Evolutionary conservation across 2,797 vertebrate genomes (phyloP).

Genomic region (Spinibarbus caldwelli): DNA sequence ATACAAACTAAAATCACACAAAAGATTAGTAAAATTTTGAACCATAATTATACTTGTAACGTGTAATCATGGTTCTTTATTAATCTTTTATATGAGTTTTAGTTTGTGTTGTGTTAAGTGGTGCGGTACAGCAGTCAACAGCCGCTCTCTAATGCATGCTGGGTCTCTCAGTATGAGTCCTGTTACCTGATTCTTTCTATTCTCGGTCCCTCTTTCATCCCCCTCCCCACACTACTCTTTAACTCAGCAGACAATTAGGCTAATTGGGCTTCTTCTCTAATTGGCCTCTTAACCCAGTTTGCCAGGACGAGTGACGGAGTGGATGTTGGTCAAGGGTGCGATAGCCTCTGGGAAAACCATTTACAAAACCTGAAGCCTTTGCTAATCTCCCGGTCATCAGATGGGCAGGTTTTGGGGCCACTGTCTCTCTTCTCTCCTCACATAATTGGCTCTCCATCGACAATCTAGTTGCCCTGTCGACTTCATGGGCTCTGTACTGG

Average conservation of each 20-base stretch:
- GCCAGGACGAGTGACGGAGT: slow-evolving; percentile 59
- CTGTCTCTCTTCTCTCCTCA: slow-evolving; percentile 16
- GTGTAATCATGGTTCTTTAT: not conserved
- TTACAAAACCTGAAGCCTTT: slow-evolving; percentile 37
- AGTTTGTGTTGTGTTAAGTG: not conserved
- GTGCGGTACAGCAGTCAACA: not conserved
- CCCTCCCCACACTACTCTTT: slow-evolving; percentile 51
- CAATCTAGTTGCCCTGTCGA: slow-evolving; percentile 43
- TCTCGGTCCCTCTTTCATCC: slow-evolving; percentile 55
- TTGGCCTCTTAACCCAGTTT: slow-evolving; percentile 73
- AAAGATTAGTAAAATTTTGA: not conserved
- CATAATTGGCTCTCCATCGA: slow-evolving; percentile 54
- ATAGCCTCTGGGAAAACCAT: slow-evolving; percentile 40
- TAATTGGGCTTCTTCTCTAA: slow-evolving; percentile 73
- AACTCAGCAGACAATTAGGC: slow-evolving; percentile 65
- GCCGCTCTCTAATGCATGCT: not conserved
- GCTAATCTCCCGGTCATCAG: slow-evolving; percentile 66
- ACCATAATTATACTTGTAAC: not conserved
- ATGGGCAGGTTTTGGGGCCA: slow-evolving; percentile 60
- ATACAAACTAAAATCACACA: not conserved
- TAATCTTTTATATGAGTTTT: no score
- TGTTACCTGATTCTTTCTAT: slow-evolving; percentile 38
- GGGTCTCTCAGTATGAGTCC: slow-evolving; percentile 18
- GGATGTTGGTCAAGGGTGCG: slow-evolving; percentile 59
- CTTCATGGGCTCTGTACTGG: slow-evolving; percentile 57